phyloP scores from a whole-genome alignment of 1,140 invertebrate genomes.

The Nasonia giraulti region DNA sequence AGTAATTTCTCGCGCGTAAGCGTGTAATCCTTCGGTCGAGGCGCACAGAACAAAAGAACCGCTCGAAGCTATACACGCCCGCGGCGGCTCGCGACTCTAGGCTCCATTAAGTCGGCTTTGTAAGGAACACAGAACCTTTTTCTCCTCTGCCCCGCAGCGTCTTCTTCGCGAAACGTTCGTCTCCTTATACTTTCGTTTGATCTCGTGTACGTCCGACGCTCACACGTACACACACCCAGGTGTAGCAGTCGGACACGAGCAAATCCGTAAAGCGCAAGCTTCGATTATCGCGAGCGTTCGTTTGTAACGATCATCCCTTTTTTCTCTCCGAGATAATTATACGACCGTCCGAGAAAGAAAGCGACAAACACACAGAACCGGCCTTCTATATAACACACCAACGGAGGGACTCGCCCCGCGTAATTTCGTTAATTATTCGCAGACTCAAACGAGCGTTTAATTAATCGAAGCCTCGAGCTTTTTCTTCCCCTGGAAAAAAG shows the following conservation, averaged over 20 bases:
- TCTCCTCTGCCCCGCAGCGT: neutral
- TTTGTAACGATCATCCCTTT: no score
- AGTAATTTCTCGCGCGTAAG: conserved; percentile 56
- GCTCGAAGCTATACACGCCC: conserved; percentile 33
- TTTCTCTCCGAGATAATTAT: no score
- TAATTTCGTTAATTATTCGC: conserved; percentile 69
- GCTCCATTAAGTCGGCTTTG: conserved; percentile 64
- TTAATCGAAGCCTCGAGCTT: conserved; percentile 60
- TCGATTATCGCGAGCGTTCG: no score
- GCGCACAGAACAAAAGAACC: conserved; percentile 54
- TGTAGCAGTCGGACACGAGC: neutral
- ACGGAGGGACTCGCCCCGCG: neutral
- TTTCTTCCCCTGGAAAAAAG: conserved; percentile 49
- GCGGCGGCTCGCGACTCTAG: conserved; percentile 35
- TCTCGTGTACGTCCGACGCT: neutral
- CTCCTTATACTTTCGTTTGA: conserved; percentile 1
- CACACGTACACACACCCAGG: neutral
- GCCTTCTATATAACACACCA: no score
- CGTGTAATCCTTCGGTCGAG: conserved; percentile 59
- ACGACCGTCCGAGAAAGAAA: no score
- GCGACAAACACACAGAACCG: no score
- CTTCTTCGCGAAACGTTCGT: neutral
- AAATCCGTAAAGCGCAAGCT: neutral
- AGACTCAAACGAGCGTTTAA: conserved; percentile 58
- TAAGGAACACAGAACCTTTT: conserved; percentile 49